A percentile compares a stretch with the other conserved stretches of the same genome.
Conservation (phyloP, 1,140 invertebrate species). For the Cotesia vestalis region DNA sequence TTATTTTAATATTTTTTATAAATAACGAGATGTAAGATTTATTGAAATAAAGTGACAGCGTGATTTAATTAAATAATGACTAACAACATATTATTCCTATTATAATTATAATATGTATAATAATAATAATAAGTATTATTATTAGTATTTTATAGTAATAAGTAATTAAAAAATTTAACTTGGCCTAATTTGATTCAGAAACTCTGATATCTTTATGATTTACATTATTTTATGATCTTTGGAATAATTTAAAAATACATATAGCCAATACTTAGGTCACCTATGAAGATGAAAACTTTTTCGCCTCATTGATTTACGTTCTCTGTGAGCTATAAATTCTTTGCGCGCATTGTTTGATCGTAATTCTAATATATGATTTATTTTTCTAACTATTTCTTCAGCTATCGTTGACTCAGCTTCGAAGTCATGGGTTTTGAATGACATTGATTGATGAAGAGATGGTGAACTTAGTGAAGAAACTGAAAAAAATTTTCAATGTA, state of each 20-base stretch:
- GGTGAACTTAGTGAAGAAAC: conserved; percentile 56
- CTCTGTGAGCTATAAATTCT: conserved; percentile 75
- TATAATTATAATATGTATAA: not conserved
- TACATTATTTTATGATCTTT: conserved; percentile 28
- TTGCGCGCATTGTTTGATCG: conserved; percentile 79
- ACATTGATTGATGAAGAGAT: conserved; percentile 64
- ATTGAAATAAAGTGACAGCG: conserved; percentile 16
- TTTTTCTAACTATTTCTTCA: conserved; percentile 85
- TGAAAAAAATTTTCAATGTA: conserved; percentile 43
- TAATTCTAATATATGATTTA: conserved; percentile 87
- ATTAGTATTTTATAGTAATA: not conserved
- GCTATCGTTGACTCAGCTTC: conserved; percentile 80
- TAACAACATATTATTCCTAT: conserved; percentile 13
- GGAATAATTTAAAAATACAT: conserved; percentile 40
- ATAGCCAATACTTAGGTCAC: conserved; percentile 54
- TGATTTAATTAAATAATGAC: conserved; percentile 1
- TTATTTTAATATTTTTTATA: conserved; percentile 4
- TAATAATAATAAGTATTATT: not conserved
- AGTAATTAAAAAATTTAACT: not conserved
- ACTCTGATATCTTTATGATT: conserved; percentile 24
- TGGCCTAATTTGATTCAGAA: no score
- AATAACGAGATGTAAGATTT: conserved; percentile 13
- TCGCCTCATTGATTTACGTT: conserved; percentile 70
- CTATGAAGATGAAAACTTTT: conserved; percentile 68
- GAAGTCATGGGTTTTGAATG: conserved; percentile 88